A percentile compares a stretch with the other conserved stretches of the same genome.
Evolutionary conservation across 2,113 vertebrate genomes (phyloP).

Genomic region (Chunga burmeisteri): DNA sequence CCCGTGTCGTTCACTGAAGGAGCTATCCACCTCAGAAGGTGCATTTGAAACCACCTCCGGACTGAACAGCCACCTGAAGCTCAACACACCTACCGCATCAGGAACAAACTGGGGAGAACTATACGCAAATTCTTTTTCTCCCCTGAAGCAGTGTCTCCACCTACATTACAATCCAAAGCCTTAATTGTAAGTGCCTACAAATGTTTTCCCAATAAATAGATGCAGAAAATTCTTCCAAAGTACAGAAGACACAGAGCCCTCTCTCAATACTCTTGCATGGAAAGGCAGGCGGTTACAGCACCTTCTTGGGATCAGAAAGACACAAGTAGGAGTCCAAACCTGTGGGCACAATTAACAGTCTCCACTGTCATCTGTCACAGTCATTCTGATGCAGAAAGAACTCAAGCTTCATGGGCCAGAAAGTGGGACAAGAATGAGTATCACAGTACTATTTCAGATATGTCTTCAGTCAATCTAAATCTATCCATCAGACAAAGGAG

Average conservation of each 20-base stretch:
- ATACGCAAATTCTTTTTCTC: not conserved
- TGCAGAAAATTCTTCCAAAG: not conserved
- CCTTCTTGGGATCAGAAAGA: not conserved
- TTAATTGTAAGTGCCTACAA: not conserved
- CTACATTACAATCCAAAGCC: not conserved
- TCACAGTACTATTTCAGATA: not conserved
- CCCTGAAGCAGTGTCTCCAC: not conserved
- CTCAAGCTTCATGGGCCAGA: not conserved
- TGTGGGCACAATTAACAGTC: not conserved
- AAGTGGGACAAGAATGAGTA: not conserved
- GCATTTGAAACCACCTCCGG: not conserved
- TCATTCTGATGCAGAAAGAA: not conserved
- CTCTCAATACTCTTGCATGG: not conserved
- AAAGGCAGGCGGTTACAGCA: not conserved
- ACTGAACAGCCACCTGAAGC: not conserved
- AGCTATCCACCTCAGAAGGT: not conserved
- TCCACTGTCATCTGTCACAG: not conserved
- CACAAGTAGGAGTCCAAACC: not conserved
- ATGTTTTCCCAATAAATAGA: not conserved
- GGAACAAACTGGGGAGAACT: not conserved
- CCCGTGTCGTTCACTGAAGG: not conserved
- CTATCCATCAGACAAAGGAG: not conserved
- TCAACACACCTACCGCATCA: not conserved
- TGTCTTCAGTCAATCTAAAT: not conserved
- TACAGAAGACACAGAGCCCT: not conserved